phyloP scores from a whole-genome alignment of 1,140 invertebrate genomes.

The Cydia fagiglandana region DNA sequence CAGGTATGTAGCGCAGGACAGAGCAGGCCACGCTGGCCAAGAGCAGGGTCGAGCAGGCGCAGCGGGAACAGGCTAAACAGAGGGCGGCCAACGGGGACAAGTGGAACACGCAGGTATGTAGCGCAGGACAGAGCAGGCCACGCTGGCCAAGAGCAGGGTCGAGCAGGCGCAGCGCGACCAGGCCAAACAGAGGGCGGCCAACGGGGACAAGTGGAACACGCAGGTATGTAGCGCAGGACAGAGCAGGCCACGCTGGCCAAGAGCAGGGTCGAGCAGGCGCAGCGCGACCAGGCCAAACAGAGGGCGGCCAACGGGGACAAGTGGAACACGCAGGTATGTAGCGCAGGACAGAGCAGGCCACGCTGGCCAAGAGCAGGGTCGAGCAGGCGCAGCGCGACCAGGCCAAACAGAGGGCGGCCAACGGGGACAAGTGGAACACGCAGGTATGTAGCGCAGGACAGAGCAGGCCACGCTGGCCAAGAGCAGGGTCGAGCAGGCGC shows the following conservation, averaged over 20 bases:
- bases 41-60: conserved; percentile 92
- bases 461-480: conserved; percentile 97
- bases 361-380: conserved; percentile 82
- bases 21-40: conserved; percentile 97
- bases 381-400: background rate
- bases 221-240: no score
- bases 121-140: conserved; percentile 80
- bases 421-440: conserved; percentile 81
- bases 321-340: conserved; percentile 92
- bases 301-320: no score
- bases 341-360: conserved; percentile 91
- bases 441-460: conserved; percentile 76
- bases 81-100: conserved; percentile 82
- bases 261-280: no score
- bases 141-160: no score
- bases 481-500: conserved; percentile 82
- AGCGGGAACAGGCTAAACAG: conserved; percentile 92
- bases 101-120: conserved; percentile 83
- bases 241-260: no score
- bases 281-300: no score
- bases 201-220: no score
- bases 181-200: no score
- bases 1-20: conserved; percentile 42
- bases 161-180: no score
- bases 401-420: no score